A percentile compares a stretch with the other conserved stretches of the same genome.
These are phyloP conservation scores for Dimorphilus gyrociliatus DNA, from an alignment of 2,888 invertebrate species.

Conservation along the genomic window DNA sequence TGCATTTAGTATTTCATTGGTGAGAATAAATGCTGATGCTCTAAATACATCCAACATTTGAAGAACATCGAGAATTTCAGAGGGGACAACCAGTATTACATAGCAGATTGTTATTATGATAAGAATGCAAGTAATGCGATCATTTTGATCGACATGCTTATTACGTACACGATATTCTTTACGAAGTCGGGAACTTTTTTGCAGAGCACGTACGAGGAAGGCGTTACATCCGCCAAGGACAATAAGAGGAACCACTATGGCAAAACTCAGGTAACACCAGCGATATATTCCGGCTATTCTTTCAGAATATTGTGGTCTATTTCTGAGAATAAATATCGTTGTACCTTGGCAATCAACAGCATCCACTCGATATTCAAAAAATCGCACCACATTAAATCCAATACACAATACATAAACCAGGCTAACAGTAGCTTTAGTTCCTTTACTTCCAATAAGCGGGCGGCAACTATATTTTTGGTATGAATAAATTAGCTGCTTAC, in stretches of 20 bases:
- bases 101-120: constrained; percentile 31
- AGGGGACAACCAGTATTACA: constrained; percentile 28
- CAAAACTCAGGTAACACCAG: too few relatives aligned
- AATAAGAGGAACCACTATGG: constrained; percentile 22
- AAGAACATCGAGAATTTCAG: constrained; percentile 23
- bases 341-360: too few relatives aligned
- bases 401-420: too few relatives aligned
- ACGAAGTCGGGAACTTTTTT: constrained; percentile 20
- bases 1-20: constrained; percentile 9
- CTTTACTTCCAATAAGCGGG: too few relatives aligned
- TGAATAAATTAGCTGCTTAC: too few relatives aligned
- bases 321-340: too few relatives aligned
- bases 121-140: constrained; percentile 25
- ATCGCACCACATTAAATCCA: too few relatives aligned
- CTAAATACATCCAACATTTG: neutral
- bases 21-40: constrained; percentile 3
- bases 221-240: constrained; percentile 27
- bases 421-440: too few relatives aligned
- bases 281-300: too few relatives aligned
- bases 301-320: too few relatives aligned
- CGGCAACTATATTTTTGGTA: too few relatives aligned
- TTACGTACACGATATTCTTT: constrained; percentile 17
- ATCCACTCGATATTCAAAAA: too few relatives aligned
- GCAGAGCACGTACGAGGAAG: constrained; percentile 24
- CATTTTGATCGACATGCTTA: constrained; percentile 14